These are phyloP conservation scores for Canis aureus DNA, from an alignment of 2,113 vertebrate species.

Conservation along the genomic window DNA sequence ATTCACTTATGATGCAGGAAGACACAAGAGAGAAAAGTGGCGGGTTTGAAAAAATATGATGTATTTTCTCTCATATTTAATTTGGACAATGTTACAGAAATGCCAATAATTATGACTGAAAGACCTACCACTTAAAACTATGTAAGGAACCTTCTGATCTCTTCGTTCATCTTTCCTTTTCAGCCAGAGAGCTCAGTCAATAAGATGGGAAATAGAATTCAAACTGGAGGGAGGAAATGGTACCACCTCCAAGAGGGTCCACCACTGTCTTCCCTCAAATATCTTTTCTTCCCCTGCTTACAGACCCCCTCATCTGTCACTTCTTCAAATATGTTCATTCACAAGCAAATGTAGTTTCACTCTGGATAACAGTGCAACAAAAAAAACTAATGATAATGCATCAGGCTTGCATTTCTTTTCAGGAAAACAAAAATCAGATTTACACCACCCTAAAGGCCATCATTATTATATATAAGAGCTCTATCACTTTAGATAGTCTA, in stretches of 20 bases:
- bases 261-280: constrained; percentile 47
- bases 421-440: neutral
- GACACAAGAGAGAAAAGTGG: neutral
- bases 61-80: neutral
- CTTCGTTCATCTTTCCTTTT: neutral
- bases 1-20: neutral
- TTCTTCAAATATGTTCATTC: constrained; percentile 32
- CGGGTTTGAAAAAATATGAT: neutral
- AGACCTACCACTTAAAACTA: neutral
- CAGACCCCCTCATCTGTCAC: neutral
- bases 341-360: neutral
- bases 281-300: neutral
- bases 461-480: neutral
- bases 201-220: neutral
- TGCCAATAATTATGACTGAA: neutral
- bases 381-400: constrained; percentile 52
- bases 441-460: neutral
- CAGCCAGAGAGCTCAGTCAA: neutral
- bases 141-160: neutral
- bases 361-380: constrained; percentile 38
- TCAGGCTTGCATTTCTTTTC: neutral
- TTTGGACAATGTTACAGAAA: neutral
- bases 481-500: neutral
- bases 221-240: neutral
- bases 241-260: fast-evolving